Evolutionary conservation across 2,113 vertebrate species (phyloP).

Genomic region (Alouatta palliata): DNA sequence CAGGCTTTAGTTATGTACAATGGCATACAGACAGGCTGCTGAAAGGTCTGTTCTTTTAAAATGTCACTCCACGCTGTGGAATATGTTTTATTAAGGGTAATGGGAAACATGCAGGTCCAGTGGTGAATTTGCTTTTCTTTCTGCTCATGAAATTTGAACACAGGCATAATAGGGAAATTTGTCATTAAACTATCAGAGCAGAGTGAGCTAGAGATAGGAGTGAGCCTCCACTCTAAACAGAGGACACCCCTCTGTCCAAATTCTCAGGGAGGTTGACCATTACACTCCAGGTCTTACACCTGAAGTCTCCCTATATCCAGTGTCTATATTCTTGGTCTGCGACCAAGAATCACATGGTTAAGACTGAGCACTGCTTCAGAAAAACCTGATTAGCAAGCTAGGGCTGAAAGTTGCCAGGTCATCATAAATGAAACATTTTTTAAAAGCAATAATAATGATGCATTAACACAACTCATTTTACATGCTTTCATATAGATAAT

Average conservation of each 20-base stretch:
- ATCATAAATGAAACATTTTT: background rate
- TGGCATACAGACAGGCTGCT: constrained; percentile 48
- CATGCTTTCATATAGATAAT: background rate
- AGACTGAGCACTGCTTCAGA: background rate
- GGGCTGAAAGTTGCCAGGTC: background rate
- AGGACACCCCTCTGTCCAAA: background rate
- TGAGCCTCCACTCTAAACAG: background rate
- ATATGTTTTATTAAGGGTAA: constrained; percentile 78
- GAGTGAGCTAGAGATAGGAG: background rate
- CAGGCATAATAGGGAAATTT: constrained; percentile 61
- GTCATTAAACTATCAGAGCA: constrained; percentile 38
- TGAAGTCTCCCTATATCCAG: too few species aligned
- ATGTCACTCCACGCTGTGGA: constrained; percentile 65
- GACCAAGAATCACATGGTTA: background rate
- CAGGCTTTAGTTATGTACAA: constrained; percentile 55
- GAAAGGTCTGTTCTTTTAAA: constrained; percentile 71
- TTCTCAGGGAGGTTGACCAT: background rate
- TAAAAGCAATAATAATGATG: background rate
- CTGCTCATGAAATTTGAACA: constrained; percentile 65
- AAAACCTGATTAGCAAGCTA: constrained; percentile 25
- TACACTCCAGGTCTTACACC: background rate
- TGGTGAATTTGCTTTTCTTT: constrained; percentile 71
- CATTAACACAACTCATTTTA: background rate
- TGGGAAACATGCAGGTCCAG: constrained; percentile 37
- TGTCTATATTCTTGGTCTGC: background rate